Evolutionary conservation across 2,888 invertebrate species (phyloP).

Genomic region (Alviniconcha strummeri): DNA sequence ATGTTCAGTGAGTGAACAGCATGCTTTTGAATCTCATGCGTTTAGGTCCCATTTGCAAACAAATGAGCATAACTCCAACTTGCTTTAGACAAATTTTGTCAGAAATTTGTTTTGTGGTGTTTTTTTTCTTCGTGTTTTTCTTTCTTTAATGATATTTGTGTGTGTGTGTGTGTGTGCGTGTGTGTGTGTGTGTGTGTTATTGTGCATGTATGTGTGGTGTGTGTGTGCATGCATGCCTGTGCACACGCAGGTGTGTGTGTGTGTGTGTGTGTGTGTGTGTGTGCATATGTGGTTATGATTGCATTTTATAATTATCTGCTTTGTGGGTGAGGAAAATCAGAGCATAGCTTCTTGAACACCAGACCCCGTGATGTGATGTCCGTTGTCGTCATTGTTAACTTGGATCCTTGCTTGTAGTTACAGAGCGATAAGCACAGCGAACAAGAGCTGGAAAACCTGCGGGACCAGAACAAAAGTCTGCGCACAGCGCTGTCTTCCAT

Average conservation of each 20-base stretch:
- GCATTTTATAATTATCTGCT: no score
- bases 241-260: not conserved
- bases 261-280: not conserved
- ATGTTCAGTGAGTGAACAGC: no score
- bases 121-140: not conserved
- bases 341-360: no score
- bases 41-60: no score
- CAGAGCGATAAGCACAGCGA: slow-evolving; percentile 24
- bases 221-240: not conserved
- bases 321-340: no score
- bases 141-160: not conserved
- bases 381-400: no score
- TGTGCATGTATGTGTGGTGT: not conserved
- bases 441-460: slow-evolving; percentile 55
- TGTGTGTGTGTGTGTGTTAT: not conserved
- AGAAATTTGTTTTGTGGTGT: not conserved
- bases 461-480: slow-evolving; percentile 67
- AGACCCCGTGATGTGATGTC: no score
- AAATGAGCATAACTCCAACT: no score
- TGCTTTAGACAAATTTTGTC: not conserved
- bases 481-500: slow-evolving; percentile 67
- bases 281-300: not conserved
- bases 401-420: not conserved
- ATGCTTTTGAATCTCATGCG: no score
- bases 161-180: not conserved